Conservation (phyloP, 2,797 vertebrate species). For the Capromys pilorides region DNA sequence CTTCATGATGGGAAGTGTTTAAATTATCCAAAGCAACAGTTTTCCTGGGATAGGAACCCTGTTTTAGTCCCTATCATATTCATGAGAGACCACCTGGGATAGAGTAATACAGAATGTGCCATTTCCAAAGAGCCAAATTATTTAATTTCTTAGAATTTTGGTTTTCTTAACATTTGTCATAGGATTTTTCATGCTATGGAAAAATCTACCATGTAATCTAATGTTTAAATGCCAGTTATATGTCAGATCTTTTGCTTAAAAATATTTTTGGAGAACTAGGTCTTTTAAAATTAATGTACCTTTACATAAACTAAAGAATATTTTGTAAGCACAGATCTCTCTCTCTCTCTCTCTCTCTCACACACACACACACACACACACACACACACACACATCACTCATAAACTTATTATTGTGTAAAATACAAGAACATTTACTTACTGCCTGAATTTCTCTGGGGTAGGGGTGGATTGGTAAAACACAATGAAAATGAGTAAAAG, state of each 20-base stretch:
- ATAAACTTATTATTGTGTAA: not conserved
- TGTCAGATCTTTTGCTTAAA: not conserved
- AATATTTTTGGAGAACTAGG: conserved; percentile 13
- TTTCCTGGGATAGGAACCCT: not conserved
- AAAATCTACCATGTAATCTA: not conserved
- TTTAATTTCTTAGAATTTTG: not conserved
- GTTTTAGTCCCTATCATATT: not conserved
- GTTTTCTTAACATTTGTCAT: not conserved
- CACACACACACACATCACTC: not conserved
- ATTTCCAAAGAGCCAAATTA: not conserved
- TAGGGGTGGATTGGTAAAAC: not conserved
- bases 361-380: not conserved
- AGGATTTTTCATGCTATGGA: not conserved
- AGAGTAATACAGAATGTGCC: not conserved
- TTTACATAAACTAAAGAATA: not conserved
- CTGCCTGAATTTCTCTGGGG: not conserved
- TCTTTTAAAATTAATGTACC: conserved; percentile 1
- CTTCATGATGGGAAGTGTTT: not conserved
- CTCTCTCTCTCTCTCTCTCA: too few relatives aligned
- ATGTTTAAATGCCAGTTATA: not conserved
- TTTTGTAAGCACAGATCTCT: not conserved
- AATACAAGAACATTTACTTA: not conserved
- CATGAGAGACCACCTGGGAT: not conserved
- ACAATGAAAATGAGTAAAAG: not conserved
- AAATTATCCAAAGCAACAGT: not conserved